Base-by-base conservation (phyloP, 2,797 vertebrate genomes). In the Platalea minor region DNA sequence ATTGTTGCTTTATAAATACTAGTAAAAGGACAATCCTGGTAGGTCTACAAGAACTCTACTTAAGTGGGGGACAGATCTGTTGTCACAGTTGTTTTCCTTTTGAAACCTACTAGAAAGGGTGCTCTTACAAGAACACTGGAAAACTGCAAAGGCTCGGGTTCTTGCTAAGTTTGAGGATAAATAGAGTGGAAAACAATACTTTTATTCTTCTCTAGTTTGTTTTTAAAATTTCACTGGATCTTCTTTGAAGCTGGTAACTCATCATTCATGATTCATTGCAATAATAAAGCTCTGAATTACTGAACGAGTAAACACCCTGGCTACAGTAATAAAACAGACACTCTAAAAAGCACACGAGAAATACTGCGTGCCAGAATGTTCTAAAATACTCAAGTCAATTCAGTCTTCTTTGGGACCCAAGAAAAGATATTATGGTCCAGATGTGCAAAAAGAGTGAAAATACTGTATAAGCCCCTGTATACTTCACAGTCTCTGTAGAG, bases 211-310 rank as follows among this genome's bases (percentile, higher is more conserved):
- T 87, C 4, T 35, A 24, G 21, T 63, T 94, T 89, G 70, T 80
- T 91, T 93, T 91, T 87, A 67, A 86, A 74, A 82, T 91, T 89
- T 93, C 48, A 63, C 35, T 86, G 45, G 8, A 46, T 86, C 51
- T 73, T 78, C 43, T 92, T 94, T 77, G 77, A 90, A 84, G 77
- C 21, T 91, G 41, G 54, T 88, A 88, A 80, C 33, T 72, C 65
- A 79, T 75, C 74, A 31, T 81, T 94, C 11, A 43, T 85, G 56
- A 94, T 93, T 94, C 63, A 91, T 64, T 91, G 83, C 59, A 93
- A 56, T 93, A 91, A 90, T 93, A 87, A 95, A 85, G 29, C 31
- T 94, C 63, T 69, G 54, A 93, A 60, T 92, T 96, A 78, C 26
- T 45, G 67, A 89, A 48, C 5, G 2, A 82, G 21, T 95, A 93